Evolutionary conservation across 2,797 vertebrate species (phyloP).

Genomic region (Emydoidea blandingii): DNA sequence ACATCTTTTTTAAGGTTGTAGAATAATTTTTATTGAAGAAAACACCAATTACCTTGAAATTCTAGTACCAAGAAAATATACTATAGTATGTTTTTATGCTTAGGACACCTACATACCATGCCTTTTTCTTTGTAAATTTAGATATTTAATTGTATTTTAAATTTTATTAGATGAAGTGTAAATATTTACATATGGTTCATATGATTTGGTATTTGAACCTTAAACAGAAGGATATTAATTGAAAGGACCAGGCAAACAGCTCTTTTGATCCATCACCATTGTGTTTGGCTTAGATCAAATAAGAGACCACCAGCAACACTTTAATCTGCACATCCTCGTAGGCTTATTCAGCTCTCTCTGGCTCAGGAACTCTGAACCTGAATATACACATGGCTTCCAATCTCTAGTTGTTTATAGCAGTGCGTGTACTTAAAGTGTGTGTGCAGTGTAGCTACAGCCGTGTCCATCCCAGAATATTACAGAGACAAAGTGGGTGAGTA

Average conservation of each 20-base stretch:
- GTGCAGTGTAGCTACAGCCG: neutral
- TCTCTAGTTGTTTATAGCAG: neutral
- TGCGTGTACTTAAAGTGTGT: neutral
- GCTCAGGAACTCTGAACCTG: neutral
- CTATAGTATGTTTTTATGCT: neutral
- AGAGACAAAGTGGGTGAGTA: too few relatives aligned
- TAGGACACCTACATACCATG: neutral
- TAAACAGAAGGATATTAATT: neutral
- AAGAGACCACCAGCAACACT: neutral
- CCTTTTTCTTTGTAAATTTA: neutral
- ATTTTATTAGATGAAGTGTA: neutral
- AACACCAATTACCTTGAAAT: neutral
- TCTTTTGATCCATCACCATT: neutral
- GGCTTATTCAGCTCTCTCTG: neutral
- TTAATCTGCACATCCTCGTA: neutral
- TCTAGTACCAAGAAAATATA: neutral
- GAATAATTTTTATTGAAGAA: neutral
- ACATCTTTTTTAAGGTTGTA: neutral
- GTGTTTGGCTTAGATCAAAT: neutral
- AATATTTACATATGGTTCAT: neutral
- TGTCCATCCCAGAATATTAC: neutral
- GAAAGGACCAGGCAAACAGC: neutral
- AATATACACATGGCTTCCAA: neutral
- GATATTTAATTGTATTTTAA: neutral
- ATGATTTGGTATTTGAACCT: neutral